phyloP scores from a whole-genome alignment of 2,888 invertebrate species.

The Margaritifera margaritifera region DNA sequence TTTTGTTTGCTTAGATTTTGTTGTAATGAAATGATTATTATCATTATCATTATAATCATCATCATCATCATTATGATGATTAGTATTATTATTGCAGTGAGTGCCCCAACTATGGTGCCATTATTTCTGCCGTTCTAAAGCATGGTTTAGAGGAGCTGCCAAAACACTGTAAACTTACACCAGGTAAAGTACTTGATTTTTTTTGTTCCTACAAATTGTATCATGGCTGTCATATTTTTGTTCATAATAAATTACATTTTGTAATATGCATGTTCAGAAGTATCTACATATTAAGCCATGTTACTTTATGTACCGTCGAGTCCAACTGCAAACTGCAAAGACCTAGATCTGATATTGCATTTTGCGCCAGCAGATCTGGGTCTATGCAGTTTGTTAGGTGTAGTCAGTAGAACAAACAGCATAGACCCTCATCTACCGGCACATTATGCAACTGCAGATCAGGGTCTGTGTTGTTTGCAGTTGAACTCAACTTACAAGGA shows the following conservation, averaged over 20 bases:
- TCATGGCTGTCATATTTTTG: not conserved
- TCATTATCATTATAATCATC: not conserved
- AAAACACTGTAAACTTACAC: constrained; percentile 87
- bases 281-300: too few relatives aligned
- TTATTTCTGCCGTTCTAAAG: constrained; percentile 85
- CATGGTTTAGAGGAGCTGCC: constrained; percentile 85
- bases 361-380: too few relatives aligned
- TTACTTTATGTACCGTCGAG: too few relatives aligned
- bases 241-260: not conserved
- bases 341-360: too few relatives aligned
- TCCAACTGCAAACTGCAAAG: too few relatives aligned
- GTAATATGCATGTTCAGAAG: too few relatives aligned
- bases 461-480: too few relatives aligned
- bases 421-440: too few relatives aligned
- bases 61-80: not conserved
- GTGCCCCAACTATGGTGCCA: constrained; percentile 93
- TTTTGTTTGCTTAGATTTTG: not conserved
- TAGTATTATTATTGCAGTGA: constrained; percentile 79
- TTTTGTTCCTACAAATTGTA: not conserved
- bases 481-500: too few relatives aligned
- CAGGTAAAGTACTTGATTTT: constrained; percentile 77
- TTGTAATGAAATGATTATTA: not conserved
- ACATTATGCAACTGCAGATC: too few relatives aligned
- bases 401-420: too few relatives aligned
- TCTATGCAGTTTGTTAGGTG: too few relatives aligned